Base-by-base conservation (phyloP, 2,888 invertebrate genomes). In the Drosophila diplacantha region DNA sequence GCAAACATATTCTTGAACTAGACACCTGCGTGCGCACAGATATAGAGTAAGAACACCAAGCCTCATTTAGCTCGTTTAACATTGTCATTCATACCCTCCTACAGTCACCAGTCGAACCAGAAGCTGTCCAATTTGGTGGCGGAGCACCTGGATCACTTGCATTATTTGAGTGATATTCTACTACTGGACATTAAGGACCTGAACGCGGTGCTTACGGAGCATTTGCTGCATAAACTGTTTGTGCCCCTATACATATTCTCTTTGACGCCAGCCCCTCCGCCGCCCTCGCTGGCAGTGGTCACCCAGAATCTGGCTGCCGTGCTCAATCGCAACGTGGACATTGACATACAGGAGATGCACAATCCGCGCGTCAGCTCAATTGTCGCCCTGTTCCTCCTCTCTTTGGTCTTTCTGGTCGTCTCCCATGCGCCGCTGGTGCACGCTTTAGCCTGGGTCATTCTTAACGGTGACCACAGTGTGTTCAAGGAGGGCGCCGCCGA, bases 111-210 rank as follows among this genome's bases (percentile, higher is more conserved):
- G 89, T 96, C 96, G 20, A 94, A 96, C 85, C 95, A 95, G 81
- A 93, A 96, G 81, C 90, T 99, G 49, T 93, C 97, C 12, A 98
- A 98, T 89, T 89, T 99, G 70, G 97, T 99, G 3, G 98, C 98
- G 0, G 98, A 98, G 89, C 98, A 99, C 88, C 90, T 99, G 72
- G 99, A 99, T 89, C 97, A 99, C 87, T 91, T 99, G 14, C 98
- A 99, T 89, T 99, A 99, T 87, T 90, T 99, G 58, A 99, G 98
- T 86, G 99, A 99, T 86, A 99, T 99, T 78, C 91, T 99, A 20
- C 93, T 95, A 84, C 91, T 99, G 59, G 93, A 96, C 86, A 97
- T 98, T 77, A 93, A 94, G 52, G 95, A 96, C 84, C 90, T 99
- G 55, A 99, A 98, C 88, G 95, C 96, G 81, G 97, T 98, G 46